Percentiles rank a stretch among this genome's conserved stretches.
These are phyloP conservation scores for Lamellibrachia columna DNA, from an alignment of 2,888 invertebrate species.

Conservation along the genomic window DNA sequence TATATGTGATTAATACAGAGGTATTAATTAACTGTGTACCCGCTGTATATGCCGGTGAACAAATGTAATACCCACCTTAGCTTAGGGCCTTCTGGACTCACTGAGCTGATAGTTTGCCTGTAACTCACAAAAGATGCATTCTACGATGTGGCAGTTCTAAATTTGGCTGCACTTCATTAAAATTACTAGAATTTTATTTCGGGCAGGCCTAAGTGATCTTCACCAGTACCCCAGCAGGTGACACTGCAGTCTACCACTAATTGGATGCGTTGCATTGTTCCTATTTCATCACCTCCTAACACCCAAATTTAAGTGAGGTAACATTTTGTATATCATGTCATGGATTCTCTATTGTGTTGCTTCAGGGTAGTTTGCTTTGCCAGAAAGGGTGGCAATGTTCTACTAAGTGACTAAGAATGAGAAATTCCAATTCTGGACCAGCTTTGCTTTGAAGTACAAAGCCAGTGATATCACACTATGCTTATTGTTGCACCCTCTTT, in stretches of 20 bases:
- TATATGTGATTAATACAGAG: too few relatives aligned
- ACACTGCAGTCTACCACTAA: background rate
- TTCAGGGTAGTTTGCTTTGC: background rate
- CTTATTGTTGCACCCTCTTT: too few relatives aligned
- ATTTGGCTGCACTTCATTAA: background rate
- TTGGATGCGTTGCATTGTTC: background rate
- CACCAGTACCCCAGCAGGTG: background rate
- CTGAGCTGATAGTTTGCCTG: too few relatives aligned
- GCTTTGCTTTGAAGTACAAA: background rate
- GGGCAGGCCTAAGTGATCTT: background rate
- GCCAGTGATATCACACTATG: background rate
- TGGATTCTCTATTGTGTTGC: background rate
- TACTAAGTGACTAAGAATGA: background rate
- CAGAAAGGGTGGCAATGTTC: background rate
- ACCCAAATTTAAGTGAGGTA: background rate
- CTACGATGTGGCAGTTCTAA: background rate
- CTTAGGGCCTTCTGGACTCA: too few relatives aligned
- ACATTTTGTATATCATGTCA: background rate
- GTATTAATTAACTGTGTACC: too few relatives aligned
- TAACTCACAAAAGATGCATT: too few relatives aligned
- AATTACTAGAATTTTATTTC: background rate
- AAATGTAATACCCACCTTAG: too few relatives aligned
- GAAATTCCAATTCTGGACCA: background rate
- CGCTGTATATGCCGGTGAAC: too few relatives aligned
- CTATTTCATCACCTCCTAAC: background rate